These are phyloP conservation scores for Oligia fasciuncula DNA, from an alignment of 2,888 invertebrate genomes.

Conservation along the genomic window DNA sequence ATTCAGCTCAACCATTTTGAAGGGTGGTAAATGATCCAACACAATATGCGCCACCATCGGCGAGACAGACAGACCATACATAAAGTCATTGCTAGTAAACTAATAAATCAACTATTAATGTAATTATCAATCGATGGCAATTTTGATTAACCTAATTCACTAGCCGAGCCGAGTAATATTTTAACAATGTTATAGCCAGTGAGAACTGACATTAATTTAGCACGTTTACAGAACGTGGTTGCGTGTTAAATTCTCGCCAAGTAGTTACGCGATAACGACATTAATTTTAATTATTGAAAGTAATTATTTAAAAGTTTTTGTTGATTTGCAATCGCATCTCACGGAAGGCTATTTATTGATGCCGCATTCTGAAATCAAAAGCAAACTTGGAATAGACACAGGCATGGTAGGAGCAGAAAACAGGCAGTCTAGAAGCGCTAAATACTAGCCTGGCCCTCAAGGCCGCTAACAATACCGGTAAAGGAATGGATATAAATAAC, in stretches of 20 bases:
- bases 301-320: slow-evolving; percentile 29
- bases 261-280: background rate
- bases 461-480: slow-evolving; percentile 42
- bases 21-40: too few relatives aligned
- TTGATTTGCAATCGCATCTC: slow-evolving; percentile 7
- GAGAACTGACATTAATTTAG: slow-evolving; percentile 4
- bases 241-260: slow-evolving; percentile 31
- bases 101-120: background rate
- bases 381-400: background rate
- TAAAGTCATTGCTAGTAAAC: background rate
- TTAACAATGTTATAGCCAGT: background rate
- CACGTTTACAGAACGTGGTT: slow-evolving; percentile 2
- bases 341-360: background rate
- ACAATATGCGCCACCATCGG: too few relatives aligned
- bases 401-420: background rate
- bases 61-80: too few relatives aligned
- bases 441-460: slow-evolving; percentile 24
- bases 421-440: slow-evolving; percentile 6
- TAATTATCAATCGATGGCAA: background rate
- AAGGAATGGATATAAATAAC: slow-evolving; percentile 41
- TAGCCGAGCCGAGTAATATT: background rate
- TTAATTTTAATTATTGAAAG: slow-evolving; percentile 38
- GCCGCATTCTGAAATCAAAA: background rate
- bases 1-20: too few relatives aligned
- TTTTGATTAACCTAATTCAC: background rate